These are phyloP conservation scores for Torymus texanus DNA, from an alignment of 2,888 invertebrate genomes.

Conservation along the genomic window DNA sequence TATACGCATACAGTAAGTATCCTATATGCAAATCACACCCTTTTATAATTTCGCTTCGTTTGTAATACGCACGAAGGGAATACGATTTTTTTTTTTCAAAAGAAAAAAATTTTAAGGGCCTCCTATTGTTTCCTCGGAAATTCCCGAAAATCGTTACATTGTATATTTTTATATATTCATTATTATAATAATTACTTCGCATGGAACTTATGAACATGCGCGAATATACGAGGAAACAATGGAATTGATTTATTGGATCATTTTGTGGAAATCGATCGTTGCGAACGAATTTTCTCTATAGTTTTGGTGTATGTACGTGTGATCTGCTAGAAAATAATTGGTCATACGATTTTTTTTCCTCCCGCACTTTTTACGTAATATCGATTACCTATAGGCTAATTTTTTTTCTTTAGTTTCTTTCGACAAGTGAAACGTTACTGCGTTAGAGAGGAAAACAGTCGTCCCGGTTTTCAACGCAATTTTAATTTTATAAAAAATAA, in stretches of 20 bases:
- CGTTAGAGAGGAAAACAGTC: constrained; percentile 26
- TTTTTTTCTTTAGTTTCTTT: constrained; percentile 22
- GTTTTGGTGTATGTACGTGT: neutral
- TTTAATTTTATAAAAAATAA: constrained; percentile 50
- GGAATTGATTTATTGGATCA: constrained; percentile 22
- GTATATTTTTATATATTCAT: too few relatives aligned
- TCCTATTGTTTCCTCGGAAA: constrained; percentile 18
- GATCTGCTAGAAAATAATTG: constrained; percentile 39
- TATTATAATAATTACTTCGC: neutral
- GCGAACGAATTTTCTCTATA: constrained; percentile 8
- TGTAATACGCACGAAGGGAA: neutral
- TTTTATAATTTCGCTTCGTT: neutral
- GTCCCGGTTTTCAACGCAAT: constrained; percentile 10
- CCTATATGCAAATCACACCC: neutral
- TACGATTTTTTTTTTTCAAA: neutral
- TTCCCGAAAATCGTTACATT: neutral
- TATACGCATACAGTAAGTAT: constrained; percentile 5
- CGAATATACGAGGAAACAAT: constrained; percentile 25
- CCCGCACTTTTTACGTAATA: constrained; percentile 16
- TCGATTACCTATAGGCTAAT: constrained; percentile 40
- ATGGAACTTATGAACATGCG: neutral
- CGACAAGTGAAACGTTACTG: constrained; percentile 25
- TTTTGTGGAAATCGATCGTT: constrained; percentile 42
- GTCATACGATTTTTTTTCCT: constrained; percentile 31
- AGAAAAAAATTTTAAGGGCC: neutral